A percentile compares a stretch with the other conserved stretches of the same genome.
phyloP scores from a whole-genome alignment of 2,113 vertebrate species.

The Fregetta grallaria region DNA sequence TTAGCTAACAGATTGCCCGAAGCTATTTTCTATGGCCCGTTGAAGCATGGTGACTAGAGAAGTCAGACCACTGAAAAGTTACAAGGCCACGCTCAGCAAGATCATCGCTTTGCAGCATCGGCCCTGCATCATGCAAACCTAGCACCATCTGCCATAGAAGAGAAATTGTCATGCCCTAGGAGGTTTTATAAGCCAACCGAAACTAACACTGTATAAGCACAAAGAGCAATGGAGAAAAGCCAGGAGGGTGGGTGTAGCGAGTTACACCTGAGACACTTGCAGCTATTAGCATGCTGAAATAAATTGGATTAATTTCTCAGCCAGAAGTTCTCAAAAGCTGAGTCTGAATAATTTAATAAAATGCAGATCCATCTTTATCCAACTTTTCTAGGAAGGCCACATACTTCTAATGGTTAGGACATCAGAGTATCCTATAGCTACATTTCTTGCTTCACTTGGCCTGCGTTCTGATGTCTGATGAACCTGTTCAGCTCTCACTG shows the following conservation, averaged over 20 bases:
- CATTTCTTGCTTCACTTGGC: background rate
- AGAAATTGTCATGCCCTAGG: background rate
- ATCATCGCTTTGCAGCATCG: background rate
- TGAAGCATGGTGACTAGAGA: background rate
- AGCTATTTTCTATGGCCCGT: background rate
- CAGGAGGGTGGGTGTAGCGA: background rate
- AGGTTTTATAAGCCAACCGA: background rate
- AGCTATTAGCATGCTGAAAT: background rate
- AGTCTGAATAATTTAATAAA: background rate
- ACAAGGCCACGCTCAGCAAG: rapidly evolving
- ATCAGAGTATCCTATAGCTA: background rate
- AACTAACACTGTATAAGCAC: background rate
- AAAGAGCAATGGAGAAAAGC: background rate
- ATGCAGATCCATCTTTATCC: background rate
- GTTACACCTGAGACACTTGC: background rate
- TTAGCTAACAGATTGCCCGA: background rate
- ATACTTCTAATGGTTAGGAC: background rate
- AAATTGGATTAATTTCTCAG: background rate
- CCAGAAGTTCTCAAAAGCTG: background rate
- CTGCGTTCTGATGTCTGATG: background rate
- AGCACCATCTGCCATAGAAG: background rate
- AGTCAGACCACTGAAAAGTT: background rate
- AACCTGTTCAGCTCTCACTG: background rate
- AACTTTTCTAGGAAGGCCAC: background rate
- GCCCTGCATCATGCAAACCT: background rate